These are phyloP conservation scores for Raja brachyura DNA, from an alignment of 2,113 vertebrate species.

Conservation along the genomic window DNA sequence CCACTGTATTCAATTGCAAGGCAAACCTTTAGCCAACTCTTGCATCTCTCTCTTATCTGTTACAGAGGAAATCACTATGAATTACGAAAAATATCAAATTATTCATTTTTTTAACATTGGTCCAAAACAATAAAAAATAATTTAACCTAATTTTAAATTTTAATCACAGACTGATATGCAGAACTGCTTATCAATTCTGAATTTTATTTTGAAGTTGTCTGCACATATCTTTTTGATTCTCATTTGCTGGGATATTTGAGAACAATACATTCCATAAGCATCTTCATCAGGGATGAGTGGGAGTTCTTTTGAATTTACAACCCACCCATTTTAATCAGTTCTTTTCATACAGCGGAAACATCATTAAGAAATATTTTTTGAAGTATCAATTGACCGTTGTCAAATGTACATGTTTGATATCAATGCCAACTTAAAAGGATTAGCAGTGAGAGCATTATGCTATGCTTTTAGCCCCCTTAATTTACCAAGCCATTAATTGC, in stretches of 20 bases:
- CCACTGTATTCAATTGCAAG: too few relatives aligned
- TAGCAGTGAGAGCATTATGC: constrained; percentile 19
- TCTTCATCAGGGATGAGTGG: constrained; percentile 13
- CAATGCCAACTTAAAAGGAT: background rate
- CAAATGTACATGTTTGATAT: constrained; percentile 9
- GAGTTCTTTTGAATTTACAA: constrained; percentile 32
- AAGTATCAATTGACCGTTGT: constrained; percentile 21
- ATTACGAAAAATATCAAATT: background rate
- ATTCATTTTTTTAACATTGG: background rate
- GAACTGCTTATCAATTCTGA: background rate
- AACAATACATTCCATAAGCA: background rate
- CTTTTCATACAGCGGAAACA: constrained; percentile 1
- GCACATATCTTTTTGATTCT: background rate
- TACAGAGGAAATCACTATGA: background rate
- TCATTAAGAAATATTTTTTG: constrained; percentile 6
- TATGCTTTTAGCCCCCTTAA: background rate
- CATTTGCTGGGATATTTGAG: background rate
- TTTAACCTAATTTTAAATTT: background rate
- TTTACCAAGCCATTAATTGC: background rate
- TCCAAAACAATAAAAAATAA: background rate
- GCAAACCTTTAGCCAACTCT: too few relatives aligned
- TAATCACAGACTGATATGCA: background rate
- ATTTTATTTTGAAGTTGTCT: background rate
- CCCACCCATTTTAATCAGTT: background rate
- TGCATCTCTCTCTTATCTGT: too few relatives aligned